These are phyloP conservation scores for Trachelus stipa DNA, from an alignment of 2,888 invertebrate genomes.

Conservation along the genomic window DNA sequence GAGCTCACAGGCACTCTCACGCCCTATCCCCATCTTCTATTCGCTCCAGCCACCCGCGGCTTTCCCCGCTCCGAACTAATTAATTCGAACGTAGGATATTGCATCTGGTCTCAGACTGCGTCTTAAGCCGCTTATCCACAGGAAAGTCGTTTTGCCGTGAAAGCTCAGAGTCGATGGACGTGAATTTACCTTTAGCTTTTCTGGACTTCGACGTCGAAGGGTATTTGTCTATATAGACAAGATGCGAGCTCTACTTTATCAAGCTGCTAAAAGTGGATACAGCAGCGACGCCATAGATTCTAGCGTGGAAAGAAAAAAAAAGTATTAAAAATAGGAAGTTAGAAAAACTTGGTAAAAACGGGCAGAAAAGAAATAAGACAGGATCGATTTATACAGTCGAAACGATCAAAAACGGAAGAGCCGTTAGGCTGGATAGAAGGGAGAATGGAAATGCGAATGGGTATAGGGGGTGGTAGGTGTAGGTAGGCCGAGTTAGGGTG, in stretches of 20 bases:
- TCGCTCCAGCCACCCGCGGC: neutral
- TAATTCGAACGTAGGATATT: constrained; percentile 16
- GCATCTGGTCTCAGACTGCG: constrained; percentile 12
- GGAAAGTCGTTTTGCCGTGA: neutral
- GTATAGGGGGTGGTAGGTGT: neutral
- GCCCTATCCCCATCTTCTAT: neutral
- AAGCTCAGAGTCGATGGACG: neutral
- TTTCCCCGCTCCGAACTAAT: constrained; percentile 9
- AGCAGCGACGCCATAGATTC: neutral
- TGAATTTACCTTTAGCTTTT: neutral
- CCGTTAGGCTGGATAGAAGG: neutral
- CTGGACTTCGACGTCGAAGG: neutral
- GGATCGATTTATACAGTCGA: neutral
- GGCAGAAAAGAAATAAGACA: neutral
- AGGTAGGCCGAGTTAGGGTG: constrained; percentile 3
- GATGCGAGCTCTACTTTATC: neutral
- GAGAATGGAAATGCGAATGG: neutral
- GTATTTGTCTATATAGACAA: neutral
- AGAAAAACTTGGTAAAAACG: neutral
- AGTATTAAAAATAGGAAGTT: neutral
- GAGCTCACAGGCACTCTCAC: neutral
- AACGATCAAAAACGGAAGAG: neutral
- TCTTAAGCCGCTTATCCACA: constrained; percentile 8
- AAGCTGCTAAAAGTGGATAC: neutral
- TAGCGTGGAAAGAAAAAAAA: neutral